Conservation (phyloP, 2,888 invertebrate genomes). For the Alitta virens region DNA sequence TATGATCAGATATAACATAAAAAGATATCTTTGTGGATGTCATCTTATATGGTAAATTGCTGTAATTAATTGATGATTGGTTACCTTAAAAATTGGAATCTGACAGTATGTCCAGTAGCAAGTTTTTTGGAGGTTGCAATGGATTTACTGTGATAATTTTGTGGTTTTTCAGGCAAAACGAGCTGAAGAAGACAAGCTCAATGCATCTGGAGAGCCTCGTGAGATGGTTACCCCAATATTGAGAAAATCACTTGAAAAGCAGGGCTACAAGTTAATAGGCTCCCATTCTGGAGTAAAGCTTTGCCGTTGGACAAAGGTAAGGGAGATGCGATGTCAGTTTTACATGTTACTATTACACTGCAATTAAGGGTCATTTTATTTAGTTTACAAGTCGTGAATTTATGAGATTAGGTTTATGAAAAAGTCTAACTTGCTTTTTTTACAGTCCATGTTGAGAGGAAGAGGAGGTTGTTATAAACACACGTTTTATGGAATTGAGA, state of each 20-base stretch:
- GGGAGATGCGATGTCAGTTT: no score
- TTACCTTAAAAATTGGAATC: not conserved
- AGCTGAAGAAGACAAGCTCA: not conserved
- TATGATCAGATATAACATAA: no score
- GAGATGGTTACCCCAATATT: slow-evolving; percentile 63
- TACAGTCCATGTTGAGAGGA: slow-evolving; percentile 59
- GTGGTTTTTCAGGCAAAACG: not conserved
- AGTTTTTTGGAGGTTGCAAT: not conserved
- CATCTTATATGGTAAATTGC: no score
- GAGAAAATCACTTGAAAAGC: slow-evolving; percentile 61
- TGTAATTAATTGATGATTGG: not conserved
- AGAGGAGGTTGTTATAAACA: slow-evolving; percentile 66
- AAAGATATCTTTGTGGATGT: no score
- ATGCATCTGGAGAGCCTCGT: slow-evolving; percentile 34
- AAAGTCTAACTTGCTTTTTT: not conserved
- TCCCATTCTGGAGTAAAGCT: slow-evolving; percentile 65
- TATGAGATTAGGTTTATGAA: no score
- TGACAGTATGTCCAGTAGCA: not conserved
- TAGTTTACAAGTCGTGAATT: no score
- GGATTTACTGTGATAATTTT: not conserved
- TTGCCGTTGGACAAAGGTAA: slow-evolving; percentile 65
- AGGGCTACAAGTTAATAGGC: slow-evolving; percentile 64
- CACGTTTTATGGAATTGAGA: slow-evolving; percentile 65
- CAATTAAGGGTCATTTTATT: no score
- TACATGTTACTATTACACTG: no score